Evolutionary conservation across 2,113 vertebrate genomes (phyloP), one percentile per base, ranked within the genome.

Genomic region (Theropithecus gelada): DNA sequence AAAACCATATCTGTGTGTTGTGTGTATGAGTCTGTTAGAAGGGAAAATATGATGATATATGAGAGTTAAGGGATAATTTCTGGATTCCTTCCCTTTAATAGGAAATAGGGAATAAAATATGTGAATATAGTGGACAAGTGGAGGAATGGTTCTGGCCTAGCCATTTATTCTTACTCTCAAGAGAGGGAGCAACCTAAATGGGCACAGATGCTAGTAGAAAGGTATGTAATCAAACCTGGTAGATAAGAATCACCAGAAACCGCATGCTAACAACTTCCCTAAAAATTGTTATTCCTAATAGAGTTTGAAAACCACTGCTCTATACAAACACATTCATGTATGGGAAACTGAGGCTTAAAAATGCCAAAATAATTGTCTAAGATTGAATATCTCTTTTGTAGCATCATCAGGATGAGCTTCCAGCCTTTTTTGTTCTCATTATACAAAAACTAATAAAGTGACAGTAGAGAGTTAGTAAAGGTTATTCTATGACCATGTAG

Each of bases 61-160:
- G 2, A 80, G 43, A 48, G 11, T 55, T 7, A 64, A 13, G 66
- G 4, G 61, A 40, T n/a, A 48, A 57, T 66, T 91, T 66, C 32
- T 88, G 61, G 4, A 64, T 27, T 12, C 48, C 3, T n/a, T 70
- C 61, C 25, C 13, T 50, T 32, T 5, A 72, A 30, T 22, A 8
- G 50, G 61, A 61, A 93, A 82, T 12, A 11, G 38, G 18, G n/a
- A 48, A n/a, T 20, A 25, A 30, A 25, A 7, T 11, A 35, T 18
- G 18, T n/a, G 5, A 66, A 14, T 25, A 0, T 5, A 7, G 0
- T 2, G 0, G 0, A 20, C 10, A 32, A n/a, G 48, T 20, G 1
- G 32, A 68, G 2, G 17, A 1, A 6, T 40, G 2, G 23, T 40
- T 6, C 61, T 59, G 5, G 23, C 32, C 10, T 16, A 64, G 55